These are phyloP conservation scores for Coelopa pilipes DNA, from an alignment of 2,888 invertebrate species.

Conservation along the genomic window DNA sequence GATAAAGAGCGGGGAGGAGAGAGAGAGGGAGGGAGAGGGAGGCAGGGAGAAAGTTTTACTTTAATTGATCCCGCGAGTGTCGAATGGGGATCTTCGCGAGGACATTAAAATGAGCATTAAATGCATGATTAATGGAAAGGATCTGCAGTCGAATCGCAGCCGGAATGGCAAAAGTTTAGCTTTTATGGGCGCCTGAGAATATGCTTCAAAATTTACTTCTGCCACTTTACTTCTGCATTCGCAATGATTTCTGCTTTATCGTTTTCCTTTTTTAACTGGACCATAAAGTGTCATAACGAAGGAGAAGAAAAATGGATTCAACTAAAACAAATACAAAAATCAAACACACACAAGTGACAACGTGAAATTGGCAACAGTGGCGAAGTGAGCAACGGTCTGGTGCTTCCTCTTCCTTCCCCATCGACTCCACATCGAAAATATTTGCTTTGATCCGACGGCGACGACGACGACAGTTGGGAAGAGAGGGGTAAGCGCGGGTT, in stretches of 20 bases:
- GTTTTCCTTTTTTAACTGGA: no score
- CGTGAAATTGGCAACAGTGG: conserved; percentile 14
- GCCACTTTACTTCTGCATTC: no score
- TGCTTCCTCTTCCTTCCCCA: neutral
- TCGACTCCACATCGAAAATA: conserved; percentile 6
- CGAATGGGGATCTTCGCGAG: no score
- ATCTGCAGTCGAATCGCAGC: no score
- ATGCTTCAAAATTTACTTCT: no score
- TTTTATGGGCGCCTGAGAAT: no score
- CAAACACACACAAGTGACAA: conserved; percentile 1
- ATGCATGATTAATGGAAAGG: no score
- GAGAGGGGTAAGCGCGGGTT: neutral
- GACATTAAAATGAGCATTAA: no score
- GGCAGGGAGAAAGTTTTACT: neutral
- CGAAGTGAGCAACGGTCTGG: conserved; percentile 4
- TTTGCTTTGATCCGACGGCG: conserved; percentile 11
- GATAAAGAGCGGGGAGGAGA: neutral
- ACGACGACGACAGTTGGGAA: neutral
- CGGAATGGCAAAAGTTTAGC: no score
- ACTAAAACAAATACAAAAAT: neutral
- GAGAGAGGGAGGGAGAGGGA: neutral
- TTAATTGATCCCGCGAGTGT: neutral
- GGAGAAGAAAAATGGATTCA: neutral
- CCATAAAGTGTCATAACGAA: neutral
- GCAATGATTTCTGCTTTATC: no score